Conservation (phyloP, 2,888 invertebrate genomes). For the Orthosia gothica region DNA sequence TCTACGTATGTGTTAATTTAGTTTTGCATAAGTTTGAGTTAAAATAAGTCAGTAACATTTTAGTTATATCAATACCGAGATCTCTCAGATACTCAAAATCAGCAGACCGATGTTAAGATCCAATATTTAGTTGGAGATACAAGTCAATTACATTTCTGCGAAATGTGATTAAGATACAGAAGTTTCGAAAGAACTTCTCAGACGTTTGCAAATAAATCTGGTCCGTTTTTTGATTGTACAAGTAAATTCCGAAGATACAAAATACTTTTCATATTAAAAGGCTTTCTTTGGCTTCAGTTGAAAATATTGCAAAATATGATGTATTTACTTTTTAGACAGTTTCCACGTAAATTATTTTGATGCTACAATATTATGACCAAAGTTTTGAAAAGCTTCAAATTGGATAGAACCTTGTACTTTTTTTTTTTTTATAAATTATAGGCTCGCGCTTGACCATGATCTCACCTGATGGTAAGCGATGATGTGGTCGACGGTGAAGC, state of each 20-base stretch:
- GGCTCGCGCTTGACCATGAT: no score
- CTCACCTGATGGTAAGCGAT: no score
- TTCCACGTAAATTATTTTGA: neutral
- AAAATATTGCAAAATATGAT: neutral
- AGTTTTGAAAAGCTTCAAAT: neutral
- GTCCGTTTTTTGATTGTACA: neutral
- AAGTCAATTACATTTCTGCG: constrained; percentile 1
- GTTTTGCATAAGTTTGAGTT: no score
- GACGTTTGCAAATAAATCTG: neutral
- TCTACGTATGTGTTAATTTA: no score
- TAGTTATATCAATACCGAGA: neutral
- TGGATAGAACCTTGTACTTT: neutral
- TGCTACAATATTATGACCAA: neutral
- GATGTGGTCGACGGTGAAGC: no score
- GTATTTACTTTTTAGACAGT: neutral
- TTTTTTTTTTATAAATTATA: no score
- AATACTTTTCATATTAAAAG: constrained; percentile 2
- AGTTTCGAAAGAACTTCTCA: neutral
- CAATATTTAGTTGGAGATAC: neutral
- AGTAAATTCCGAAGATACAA: neutral
- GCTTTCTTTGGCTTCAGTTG: neutral
- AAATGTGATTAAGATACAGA: constrained; percentile 1
- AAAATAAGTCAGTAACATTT: neutral
- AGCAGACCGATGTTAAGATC: neutral
- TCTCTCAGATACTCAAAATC: neutral